These are phyloP conservation scores for Camponotus fellah DNA, from an alignment of 2,888 invertebrate species.

Conservation along the genomic window DNA sequence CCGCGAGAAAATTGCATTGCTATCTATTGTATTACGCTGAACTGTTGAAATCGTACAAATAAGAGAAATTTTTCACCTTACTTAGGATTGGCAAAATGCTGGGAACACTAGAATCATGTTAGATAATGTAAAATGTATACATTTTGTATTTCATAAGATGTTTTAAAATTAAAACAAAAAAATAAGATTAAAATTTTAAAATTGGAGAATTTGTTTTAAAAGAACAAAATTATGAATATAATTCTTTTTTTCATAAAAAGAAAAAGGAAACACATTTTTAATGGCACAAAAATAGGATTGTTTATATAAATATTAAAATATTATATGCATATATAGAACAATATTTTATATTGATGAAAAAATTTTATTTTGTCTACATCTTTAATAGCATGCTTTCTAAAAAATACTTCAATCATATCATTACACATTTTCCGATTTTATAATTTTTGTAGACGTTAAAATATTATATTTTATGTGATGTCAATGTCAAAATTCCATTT, in stretches of 20 bases:
- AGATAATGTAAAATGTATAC: not conserved
- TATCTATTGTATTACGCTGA: conserved; percentile 35
- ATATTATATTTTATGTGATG: not conserved
- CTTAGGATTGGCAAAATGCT: not conserved
- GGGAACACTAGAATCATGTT: not conserved
- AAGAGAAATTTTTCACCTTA: conserved; percentile 4
- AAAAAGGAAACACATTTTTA: not conserved
- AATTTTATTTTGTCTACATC: not conserved
- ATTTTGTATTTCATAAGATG: not conserved
- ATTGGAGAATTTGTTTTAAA: not conserved
- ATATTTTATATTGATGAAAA: not conserved
- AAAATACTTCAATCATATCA: not conserved
- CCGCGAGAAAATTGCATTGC: conserved; percentile 55
- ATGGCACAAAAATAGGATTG: not conserved
- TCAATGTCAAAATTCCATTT: not conserved
- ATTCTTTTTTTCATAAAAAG: not conserved
- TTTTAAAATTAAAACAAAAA: not conserved
- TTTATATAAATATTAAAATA: conserved; percentile 9
- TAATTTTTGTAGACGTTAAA: conserved; percentile 5
- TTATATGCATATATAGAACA: not conserved
- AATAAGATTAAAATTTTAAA: not conserved
- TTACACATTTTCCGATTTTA: not conserved
- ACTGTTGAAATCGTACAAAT: not conserved
- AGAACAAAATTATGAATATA: not conserved
- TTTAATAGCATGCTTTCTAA: not conserved